Conservation (phyloP, 2,888 invertebrate species). For the Lymantria dispar region DNA sequence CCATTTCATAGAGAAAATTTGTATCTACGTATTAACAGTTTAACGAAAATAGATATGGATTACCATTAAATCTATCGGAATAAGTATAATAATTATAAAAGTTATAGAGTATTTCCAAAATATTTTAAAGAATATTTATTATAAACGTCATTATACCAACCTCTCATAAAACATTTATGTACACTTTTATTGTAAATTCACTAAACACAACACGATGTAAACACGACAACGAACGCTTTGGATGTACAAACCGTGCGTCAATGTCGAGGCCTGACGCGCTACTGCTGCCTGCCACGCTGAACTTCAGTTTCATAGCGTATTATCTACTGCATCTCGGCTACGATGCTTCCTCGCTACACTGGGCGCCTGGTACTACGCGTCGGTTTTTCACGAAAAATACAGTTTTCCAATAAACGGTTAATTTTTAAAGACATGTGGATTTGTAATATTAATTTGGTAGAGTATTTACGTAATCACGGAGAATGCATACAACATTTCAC, state of each 20-base stretch:
- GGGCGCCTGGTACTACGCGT: conserved; percentile 54
- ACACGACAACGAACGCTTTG: conserved; percentile 26
- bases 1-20: conserved; percentile 7
- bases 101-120: neutral
- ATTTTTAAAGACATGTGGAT: too few species aligned
- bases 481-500: too few species aligned
- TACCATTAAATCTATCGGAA: neutral
- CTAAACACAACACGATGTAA: conserved; percentile 38
- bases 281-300: conserved; percentile 69
- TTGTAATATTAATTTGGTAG: too few species aligned
- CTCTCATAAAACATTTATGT: conserved; percentile 35
- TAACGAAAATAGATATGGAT: neutral
- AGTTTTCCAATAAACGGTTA: conserved; percentile 33
- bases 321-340: conserved; percentile 60
- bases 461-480: too few species aligned
- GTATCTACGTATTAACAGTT: neutral
- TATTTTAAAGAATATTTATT: neutral
- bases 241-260: conserved; percentile 47
- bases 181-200: conserved; percentile 27
- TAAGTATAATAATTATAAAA: neutral
- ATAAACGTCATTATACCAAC: conserved; percentile 24
- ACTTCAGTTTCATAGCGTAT: conserved; percentile 44
- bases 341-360: conserved; percentile 44
- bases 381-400: conserved; percentile 38
- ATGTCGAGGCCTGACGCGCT: conserved; percentile 58